A percentile compares a stretch with the other conserved stretches of the same genome.
Conservation (phyloP, 2,888 invertebrate genomes). For the Caenorhabditis imperialis region DNA sequence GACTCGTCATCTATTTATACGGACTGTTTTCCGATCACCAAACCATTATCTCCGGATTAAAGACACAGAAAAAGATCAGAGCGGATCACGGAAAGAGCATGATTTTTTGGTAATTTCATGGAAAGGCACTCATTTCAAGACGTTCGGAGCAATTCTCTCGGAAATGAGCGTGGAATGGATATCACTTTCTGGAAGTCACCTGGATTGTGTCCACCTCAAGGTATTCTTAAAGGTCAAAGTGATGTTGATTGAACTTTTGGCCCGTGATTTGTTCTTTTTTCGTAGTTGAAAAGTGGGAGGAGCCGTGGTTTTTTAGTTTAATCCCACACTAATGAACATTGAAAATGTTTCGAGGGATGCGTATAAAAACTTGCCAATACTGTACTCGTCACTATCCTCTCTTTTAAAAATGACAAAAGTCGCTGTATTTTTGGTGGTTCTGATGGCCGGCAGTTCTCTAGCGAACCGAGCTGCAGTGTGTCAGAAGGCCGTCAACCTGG, state of each 20-base stretch:
- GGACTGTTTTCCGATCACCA: neutral
- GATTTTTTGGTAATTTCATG: too few relatives aligned
- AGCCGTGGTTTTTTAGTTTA: neutral
- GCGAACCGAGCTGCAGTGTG: constrained; percentile 29
- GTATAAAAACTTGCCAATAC: too few relatives aligned
- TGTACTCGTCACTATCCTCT: too few relatives aligned
- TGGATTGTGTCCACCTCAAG: neutral
- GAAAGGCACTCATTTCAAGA: too few relatives aligned
- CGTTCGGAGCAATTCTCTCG: neutral
- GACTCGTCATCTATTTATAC: neutral
- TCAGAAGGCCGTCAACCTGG: constrained; percentile 37
- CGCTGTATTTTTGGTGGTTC: too few relatives aligned
- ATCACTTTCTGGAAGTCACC: neutral
- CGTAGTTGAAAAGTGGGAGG: neutral
- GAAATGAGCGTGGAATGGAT: too few relatives aligned
- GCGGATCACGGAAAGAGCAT: too few relatives aligned
- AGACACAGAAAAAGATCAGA: neutral
- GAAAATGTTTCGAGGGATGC: too few relatives aligned
- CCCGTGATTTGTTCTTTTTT: constrained; percentile 6
- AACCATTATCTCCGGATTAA: constrained; percentile 2
- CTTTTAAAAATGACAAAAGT: too few relatives aligned
- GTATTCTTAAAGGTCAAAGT: neutral
- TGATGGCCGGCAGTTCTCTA: too few relatives aligned
- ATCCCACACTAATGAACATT: constrained; percentile 6
- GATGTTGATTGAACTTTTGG: constrained; percentile 12